Conservation (phyloP, 2,888 invertebrate species). For the Eristalinus sepulchralis region DNA sequence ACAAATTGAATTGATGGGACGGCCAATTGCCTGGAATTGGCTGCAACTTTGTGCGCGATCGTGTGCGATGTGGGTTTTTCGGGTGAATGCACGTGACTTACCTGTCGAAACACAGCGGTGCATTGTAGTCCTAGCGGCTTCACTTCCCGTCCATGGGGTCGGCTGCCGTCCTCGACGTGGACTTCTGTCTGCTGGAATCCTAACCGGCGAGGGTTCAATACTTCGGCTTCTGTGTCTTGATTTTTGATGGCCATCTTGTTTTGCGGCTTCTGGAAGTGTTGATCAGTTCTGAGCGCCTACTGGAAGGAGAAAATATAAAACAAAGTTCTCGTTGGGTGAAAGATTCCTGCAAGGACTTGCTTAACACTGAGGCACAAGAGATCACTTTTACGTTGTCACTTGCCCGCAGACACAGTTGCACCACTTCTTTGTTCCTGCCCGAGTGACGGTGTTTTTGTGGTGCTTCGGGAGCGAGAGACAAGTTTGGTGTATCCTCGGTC, state of each 20-base stretch:
- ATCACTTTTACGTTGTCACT: conserved; percentile 3
- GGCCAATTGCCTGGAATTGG: conserved; percentile 36
- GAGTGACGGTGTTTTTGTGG: neutral
- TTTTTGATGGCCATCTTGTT: conserved; percentile 28
- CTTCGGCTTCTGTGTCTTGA: conserved; percentile 15
- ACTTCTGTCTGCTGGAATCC: conserved; percentile 4
- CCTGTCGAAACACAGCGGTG: conserved; percentile 71
- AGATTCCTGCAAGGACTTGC: neutral
- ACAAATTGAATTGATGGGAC: conserved; percentile 37
- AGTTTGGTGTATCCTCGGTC: neutral
- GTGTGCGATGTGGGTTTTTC: neutral
- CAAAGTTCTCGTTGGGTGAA: neutral
- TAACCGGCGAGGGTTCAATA: conserved; percentile 15
- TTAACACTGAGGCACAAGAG: neutral
- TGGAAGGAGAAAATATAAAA: neutral
- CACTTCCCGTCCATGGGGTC: neutral
- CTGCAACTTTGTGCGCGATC: conserved; percentile 7
- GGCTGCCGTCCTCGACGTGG: conserved; percentile 13
- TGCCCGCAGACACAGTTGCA: neutral
- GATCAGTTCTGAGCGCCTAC: neutral
- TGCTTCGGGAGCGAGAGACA: neutral
- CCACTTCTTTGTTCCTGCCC: neutral
- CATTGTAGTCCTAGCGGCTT: conserved; percentile 64
- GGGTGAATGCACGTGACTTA: conserved; percentile 34
- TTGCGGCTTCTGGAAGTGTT: neutral